Evolutionary conservation across 2,888 invertebrate species (phyloP).

Genomic region (Electrophaes corylata): DNA sequence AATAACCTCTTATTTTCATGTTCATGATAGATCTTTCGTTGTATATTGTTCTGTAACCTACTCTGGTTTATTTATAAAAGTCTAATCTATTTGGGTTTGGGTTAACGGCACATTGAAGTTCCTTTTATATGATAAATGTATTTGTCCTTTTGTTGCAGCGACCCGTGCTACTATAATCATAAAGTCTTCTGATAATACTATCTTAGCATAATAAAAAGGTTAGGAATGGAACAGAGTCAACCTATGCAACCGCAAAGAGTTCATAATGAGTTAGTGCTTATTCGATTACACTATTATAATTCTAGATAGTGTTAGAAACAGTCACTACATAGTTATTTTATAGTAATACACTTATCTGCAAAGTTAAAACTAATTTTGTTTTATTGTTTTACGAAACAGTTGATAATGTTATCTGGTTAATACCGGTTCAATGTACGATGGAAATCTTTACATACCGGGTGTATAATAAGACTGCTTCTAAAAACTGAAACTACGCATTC

Average conservation of each 20-base stretch:
- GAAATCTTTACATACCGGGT: background rate
- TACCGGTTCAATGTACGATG: background rate
- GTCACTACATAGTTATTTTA: background rate
- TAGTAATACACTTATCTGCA: background rate
- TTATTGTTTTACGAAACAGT: background rate
- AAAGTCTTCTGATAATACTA: too few relatives aligned
- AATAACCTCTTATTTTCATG: background rate
- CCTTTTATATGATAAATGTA: slow-evolving; percentile 25
- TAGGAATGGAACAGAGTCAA: background rate
- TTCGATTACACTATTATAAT: background rate
- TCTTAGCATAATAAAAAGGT: too few relatives aligned
- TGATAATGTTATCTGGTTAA: background rate
- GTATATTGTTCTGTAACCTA: background rate
- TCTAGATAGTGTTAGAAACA: background rate
- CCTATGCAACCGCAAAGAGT: background rate
- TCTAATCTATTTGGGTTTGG: slow-evolving; percentile 48
- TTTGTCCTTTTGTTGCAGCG: slow-evolving; percentile 12
- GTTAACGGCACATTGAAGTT: slow-evolving; percentile 42
- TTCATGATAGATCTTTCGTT: background rate
- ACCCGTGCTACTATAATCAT: background rate
- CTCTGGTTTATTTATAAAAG: slow-evolving; percentile 17
- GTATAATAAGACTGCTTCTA: too few relatives aligned
- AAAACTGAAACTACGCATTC: too few relatives aligned
- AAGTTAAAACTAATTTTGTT: background rate
- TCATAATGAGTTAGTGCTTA: background rate